Conservation (phyloP, 2,113 vertebrate species). For the Willisornis vidua region DNA sequence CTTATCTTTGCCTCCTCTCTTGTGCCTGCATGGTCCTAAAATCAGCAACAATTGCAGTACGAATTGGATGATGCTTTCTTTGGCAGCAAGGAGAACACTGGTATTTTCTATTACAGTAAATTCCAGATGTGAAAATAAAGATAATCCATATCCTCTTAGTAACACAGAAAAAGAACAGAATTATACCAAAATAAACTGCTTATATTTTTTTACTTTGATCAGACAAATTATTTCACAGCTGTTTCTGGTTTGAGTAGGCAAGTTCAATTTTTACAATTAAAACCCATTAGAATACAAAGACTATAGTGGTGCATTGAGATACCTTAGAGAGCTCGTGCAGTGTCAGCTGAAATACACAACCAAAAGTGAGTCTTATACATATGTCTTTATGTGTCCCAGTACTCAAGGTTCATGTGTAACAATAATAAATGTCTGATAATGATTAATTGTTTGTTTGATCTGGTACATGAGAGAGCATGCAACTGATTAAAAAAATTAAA, state of each 20-base stretch:
- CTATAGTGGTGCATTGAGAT: background rate
- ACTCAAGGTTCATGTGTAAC: background rate
- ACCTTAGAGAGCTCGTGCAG: background rate
- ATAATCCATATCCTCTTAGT: background rate
- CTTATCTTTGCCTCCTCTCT: conserved; percentile 1
- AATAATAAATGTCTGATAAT: background rate
- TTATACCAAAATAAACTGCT: background rate
- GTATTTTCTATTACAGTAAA: background rate
- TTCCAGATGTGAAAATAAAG: conserved; percentile 7
- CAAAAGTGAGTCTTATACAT: background rate
- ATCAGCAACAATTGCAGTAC: background rate
- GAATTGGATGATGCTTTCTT: conserved; percentile 27
- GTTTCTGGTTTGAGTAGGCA: background rate
- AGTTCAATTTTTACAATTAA: background rate
- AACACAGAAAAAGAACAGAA: background rate
- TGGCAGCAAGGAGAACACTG: background rate
- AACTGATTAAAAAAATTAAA: background rate
- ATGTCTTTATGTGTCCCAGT: background rate
- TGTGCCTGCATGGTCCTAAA: rapidly evolving
- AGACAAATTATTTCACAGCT: background rate
- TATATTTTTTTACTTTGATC: background rate
- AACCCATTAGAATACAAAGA: background rate
- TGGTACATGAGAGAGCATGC: background rate
- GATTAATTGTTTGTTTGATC: background rate
- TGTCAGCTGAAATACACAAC: background rate